Evolutionary conservation across 2,113 vertebrate genomes (phyloP).

Genomic region (Silurus asotus): DNA sequence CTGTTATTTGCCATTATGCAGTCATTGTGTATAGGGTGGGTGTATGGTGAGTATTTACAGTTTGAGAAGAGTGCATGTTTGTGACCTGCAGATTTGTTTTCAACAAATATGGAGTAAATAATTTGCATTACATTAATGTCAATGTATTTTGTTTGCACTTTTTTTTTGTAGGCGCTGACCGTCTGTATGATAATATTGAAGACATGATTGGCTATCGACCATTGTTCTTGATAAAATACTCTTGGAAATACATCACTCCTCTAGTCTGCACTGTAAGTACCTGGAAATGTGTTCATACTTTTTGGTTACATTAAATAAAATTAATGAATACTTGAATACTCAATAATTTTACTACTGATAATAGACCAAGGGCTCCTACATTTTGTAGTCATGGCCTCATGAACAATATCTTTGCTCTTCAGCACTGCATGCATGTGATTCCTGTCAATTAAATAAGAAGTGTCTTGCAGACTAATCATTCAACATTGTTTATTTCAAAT

Average conservation of each 20-base stretch:
- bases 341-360: background rate
- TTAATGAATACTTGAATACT: background rate
- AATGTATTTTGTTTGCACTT: background rate
- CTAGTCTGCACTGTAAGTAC: slow-evolving; percentile 84
- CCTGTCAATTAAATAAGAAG: no score
- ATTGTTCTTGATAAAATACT: slow-evolving; percentile 80
- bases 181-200: slow-evolving; percentile 87
- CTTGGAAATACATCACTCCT: slow-evolving; percentile 87
- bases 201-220: slow-evolving; percentile 96
- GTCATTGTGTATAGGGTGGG: slow-evolving; percentile 84
- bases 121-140: background rate
- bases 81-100: background rate
- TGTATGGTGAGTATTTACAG: slow-evolving; percentile 82
- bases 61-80: background rate
- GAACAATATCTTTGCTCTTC: background rate
- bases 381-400: background rate
- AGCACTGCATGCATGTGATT: no score
- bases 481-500: no score
- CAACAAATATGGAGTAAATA: background rate
- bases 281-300: background rate
- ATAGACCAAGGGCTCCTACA: background rate
- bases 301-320: background rate
- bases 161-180: slow-evolving; percentile 76
- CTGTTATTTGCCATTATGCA: slow-evolving; percentile 88
- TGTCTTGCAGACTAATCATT: no score